phyloP scores from a whole-genome alignment of 35 echinoderm and acorn worm genomes.

The Stichopus chloronotus region DNA sequence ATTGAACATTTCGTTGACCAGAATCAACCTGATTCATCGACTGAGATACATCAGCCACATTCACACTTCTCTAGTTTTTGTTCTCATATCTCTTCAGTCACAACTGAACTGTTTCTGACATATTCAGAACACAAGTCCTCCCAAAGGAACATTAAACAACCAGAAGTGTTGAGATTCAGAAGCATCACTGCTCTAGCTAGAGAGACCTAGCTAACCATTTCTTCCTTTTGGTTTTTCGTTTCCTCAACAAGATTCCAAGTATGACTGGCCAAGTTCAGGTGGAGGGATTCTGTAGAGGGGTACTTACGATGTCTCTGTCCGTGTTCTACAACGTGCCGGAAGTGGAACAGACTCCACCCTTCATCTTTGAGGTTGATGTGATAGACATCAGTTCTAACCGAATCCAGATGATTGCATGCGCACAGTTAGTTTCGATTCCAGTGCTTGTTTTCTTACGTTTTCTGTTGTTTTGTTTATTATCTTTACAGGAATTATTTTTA shows the following conservation, averaged over 20 bases:
- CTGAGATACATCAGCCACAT: too few species aligned
- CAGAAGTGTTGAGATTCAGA: too few species aligned
- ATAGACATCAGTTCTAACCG: background rate
- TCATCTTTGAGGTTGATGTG: background rate
- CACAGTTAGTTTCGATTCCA: background rate
- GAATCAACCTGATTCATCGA: too few species aligned
- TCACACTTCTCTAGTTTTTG: too few species aligned
- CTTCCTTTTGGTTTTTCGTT: background rate
- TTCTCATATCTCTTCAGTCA: too few species aligned
- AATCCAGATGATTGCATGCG: background rate
- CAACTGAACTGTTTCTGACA: too few species aligned
- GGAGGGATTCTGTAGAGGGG: background rate
- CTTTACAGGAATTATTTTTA: background rate
- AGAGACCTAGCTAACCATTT: too few species aligned
- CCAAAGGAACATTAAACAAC: too few species aligned
- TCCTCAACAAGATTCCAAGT: background rate
- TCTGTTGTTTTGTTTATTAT: background rate
- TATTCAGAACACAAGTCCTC: too few species aligned
- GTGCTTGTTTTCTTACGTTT: background rate
- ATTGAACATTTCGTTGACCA: too few species aligned
- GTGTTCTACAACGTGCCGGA: background rate
- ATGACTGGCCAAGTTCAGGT: background rate
- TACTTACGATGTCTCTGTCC: background rate
- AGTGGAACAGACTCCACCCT: background rate
- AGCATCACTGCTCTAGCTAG: too few species aligned